Evolutionary conservation across 2,888 invertebrate genomes (phyloP).

Genomic region (Zhuqinia jingwanae): DNA sequence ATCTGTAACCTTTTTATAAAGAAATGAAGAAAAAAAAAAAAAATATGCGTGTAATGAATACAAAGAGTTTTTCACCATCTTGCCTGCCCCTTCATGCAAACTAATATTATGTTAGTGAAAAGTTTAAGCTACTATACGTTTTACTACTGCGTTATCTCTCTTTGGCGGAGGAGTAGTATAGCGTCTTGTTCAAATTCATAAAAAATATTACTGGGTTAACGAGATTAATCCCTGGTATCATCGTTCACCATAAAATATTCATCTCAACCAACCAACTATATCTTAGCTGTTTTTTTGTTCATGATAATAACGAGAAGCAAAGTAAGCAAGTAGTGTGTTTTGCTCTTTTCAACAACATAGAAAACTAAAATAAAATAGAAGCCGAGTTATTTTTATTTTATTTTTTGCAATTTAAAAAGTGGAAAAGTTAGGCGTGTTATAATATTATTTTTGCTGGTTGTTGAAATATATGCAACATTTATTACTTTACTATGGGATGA

Average conservation of each 20-base stretch:
- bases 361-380: too few species aligned
- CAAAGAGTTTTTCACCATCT: not conserved
- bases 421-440: too few species aligned
- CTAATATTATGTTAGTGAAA: not conserved
- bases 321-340: too few species aligned
- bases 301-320: too few species aligned
- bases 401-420: too few species aligned
- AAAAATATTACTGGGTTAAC: constrained; percentile 63
- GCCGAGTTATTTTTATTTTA: too few species aligned
- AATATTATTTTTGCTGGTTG: too few species aligned
- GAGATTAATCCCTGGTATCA: constrained; percentile 66
- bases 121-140: not conserved
- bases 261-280: not conserved
- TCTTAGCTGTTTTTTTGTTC: not conserved
- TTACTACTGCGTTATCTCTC: not conserved
- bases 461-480: too few species aligned
- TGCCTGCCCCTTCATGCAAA: not conserved
- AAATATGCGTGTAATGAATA: constrained; percentile 30
- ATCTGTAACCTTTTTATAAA: constrained; percentile 11
- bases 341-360: too few species aligned
- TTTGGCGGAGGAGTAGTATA: not conserved
- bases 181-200: constrained; percentile 54
- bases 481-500: not conserved
- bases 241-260: constrained; percentile 62
- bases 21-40: constrained; percentile 42